Evolutionary conservation across 1,140 invertebrate genomes (phyloP).

Genomic region (Micrasema longulum): DNA sequence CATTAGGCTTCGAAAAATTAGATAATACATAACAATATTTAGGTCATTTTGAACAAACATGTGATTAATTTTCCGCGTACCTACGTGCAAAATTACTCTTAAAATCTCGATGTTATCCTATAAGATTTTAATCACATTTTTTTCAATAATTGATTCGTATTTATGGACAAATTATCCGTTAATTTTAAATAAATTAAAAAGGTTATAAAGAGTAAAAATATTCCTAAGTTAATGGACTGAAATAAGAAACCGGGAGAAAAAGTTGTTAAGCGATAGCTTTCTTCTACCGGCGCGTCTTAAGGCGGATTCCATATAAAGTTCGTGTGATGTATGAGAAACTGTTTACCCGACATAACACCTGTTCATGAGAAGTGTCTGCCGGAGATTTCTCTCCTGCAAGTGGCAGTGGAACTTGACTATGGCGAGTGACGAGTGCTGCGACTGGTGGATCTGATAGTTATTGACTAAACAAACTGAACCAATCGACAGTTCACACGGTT

Average conservation of each 20-base stretch:
- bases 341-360: not conserved
- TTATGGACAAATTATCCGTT: no score
- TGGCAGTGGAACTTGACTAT: not conserved
- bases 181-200: no score
- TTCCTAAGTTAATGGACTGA: no score
- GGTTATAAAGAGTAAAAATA: no score
- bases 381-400: conserved; percentile 8
- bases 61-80: no score
- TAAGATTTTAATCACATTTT: no score
- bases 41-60: no score
- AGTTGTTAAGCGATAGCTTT: conserved; percentile 6
- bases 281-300: not conserved
- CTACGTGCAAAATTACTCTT: no score
- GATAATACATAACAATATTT: no score
- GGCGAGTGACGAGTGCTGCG: not conserved
- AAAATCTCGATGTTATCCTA: no score
- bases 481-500: not conserved
- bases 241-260: conserved; percentile 15
- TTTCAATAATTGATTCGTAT: no score
- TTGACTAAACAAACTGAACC: not conserved
- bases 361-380: conserved; percentile 1
- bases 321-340: conserved; percentile 19
- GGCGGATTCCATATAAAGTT: conserved; percentile 16
- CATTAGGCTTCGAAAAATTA: no score
- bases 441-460: not conserved